Evolutionary conservation across 37 sponge, comb jelly and placozoan genomes (phyloP), one percentile per base, ranked within the genome.

Genomic region (Cliona cf. orientalis): DNA sequence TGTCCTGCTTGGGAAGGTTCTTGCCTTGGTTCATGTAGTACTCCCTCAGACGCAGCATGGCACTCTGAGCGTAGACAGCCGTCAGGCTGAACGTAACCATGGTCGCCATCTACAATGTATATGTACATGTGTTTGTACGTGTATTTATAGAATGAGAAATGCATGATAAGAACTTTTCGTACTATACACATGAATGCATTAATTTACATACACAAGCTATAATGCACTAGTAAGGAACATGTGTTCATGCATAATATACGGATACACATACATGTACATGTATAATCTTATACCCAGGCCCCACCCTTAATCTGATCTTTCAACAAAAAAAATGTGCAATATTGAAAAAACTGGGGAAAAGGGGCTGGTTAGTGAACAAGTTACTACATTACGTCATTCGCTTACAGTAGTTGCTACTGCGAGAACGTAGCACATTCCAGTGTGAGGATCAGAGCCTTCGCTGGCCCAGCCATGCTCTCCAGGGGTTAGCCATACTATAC

Each of bases 371-470:
- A n/a, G n/a, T n/a, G n/a, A n/a, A n/a, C n/a, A n/a, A n/a, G n/a
- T n/a, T n/a, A n/a, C n/a, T n/a, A n/a, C n/a, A n/a, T n/a, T n/a
- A n/a, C n/a, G n/a, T n/a, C n/a, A n/a, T n/a, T 58, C 26, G 63
- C 92, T 83, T 28, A 91, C 92, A 29, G 75, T 79, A 34, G 93
- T 92, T 22, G 75, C 23, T 0, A 92, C 49, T 1, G 82, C 93
- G 17, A 84, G 58, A 31, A 87, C 77, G 42, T 92, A 92, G 61
- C 93, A 92, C 75, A 92, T 60, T 35, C 85, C 89, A 36, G 76
- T 33, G 56, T 74, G 75, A 0, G 84, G 19, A 26, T 74, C 58
- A 1, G 72, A 77, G 0, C 43, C 42, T n/a, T 17, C 28, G 2
- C 1, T 46, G 6, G 82, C 76, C 76, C 85, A 69, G 34, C 85